Conservation (phyloP, 2,888 invertebrate genomes). For the Formica aserva region DNA sequence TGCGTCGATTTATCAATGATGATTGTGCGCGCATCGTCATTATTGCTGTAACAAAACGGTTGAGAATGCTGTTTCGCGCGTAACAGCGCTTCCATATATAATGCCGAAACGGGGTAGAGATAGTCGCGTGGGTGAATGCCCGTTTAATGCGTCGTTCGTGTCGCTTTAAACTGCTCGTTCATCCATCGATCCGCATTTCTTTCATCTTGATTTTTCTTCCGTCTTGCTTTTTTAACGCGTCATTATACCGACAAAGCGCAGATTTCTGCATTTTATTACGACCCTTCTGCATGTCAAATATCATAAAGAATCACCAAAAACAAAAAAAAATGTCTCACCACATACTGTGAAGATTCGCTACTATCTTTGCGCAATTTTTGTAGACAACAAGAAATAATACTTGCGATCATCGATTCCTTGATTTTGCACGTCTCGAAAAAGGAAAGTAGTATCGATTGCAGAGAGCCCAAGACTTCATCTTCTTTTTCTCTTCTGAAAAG, state of each 20-base stretch:
- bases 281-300: neutral
- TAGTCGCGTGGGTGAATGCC: neutral
- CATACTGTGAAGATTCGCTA: neutral
- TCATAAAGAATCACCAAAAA: neutral
- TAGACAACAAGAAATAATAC: slow-evolving; percentile 71
- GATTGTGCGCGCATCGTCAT: neutral
- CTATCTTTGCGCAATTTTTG: slow-evolving; percentile 59
- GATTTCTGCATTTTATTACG: neutral
- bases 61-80: neutral
- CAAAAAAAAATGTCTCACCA: neutral
- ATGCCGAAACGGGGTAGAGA: neutral
- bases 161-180: slow-evolving; percentile 34
- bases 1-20: neutral
- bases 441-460: neutral
- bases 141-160: slow-evolving; percentile 52
- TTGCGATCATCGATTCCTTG: slow-evolving; percentile 20
- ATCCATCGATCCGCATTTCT: neutral
- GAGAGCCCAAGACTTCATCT: neutral
- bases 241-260: slow-evolving; percentile 29
- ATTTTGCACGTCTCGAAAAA: neutral
- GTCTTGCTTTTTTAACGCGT: neutral
- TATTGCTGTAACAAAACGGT: neutral
- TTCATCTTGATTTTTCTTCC: slow-evolving; percentile 11
- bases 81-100: neutral
- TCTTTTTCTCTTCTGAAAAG: neutral